A percentile compares a stretch with the other conserved stretches of the same genome.
Conservation (phyloP, 2,797 vertebrate genomes). For the Ibycter americanus region DNA sequence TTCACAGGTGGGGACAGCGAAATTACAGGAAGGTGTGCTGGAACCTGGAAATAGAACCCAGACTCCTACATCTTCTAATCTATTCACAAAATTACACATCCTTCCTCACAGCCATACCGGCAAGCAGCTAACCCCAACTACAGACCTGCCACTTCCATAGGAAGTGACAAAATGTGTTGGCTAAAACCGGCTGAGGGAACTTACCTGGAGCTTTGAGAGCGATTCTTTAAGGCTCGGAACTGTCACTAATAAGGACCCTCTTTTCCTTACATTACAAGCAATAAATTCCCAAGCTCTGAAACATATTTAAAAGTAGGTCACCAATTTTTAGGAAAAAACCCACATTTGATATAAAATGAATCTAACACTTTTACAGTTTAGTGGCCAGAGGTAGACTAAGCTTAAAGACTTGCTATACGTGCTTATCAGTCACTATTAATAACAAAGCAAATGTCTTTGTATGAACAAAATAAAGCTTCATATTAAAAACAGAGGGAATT, state of each 20-base stretch:
- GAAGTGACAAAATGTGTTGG: not conserved
- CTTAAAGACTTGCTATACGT: not conserved
- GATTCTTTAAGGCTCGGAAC: slow-evolving; percentile 87
- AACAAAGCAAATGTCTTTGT: not conserved
- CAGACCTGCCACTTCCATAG: not conserved
- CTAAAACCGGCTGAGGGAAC: slow-evolving; percentile 28
- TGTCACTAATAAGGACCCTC: slow-evolving; percentile 85
- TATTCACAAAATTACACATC: not conserved
- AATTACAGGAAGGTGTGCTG: not conserved
- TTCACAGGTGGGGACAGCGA: not conserved
- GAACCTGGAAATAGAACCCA: not conserved
- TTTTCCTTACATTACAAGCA: slow-evolving; percentile 80
- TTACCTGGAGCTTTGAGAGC: slow-evolving; percentile 82
- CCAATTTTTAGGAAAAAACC: not conserved
- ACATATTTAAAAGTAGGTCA: slow-evolving; percentile 32
- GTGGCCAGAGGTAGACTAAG: not conserved
- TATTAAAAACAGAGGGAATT: not conserved
- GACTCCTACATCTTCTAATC: not conserved
- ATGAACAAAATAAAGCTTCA: not conserved
- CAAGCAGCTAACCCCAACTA: not conserved
- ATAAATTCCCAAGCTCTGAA: slow-evolving; percentile 88
- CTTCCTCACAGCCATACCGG: not conserved
- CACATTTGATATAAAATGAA: not conserved
- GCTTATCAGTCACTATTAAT: not conserved
- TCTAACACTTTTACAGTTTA: not conserved